Evolutionary conservation across 2,888 invertebrate genomes (phyloP).

Genomic region (Heliconius hortense): DNA sequence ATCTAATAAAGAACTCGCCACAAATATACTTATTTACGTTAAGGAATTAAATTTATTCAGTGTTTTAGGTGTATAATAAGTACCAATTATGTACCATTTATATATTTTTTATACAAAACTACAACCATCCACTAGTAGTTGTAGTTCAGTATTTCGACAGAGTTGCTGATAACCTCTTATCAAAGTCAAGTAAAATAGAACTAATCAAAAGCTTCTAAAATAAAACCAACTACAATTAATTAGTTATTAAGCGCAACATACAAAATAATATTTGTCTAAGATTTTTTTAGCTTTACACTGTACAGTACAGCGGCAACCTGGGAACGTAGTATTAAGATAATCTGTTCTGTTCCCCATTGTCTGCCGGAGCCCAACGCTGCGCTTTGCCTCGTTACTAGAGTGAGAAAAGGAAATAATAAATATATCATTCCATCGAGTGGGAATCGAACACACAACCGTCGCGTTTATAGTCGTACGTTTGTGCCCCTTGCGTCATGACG

Average conservation of each 20-base stretch:
- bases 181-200: conserved; percentile 61
- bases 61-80: not conserved
- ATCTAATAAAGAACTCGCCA: not conserved
- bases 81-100: not conserved
- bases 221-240: not conserved
- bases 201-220: conserved; percentile 38
- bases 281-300: too few species aligned
- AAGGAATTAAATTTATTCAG: not conserved
- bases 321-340: too few species aligned
- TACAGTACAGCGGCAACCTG: too few species aligned
- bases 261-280: not conserved
- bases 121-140: not conserved
- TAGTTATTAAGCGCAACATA: not conserved
- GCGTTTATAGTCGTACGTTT: too few species aligned
- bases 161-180: conserved; percentile 69
- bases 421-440: too few species aligned
- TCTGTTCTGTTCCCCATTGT: too few species aligned
- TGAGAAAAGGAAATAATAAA: too few species aligned
- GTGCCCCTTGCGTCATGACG: too few species aligned
- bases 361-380: too few species aligned
- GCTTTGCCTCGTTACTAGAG: too few species aligned
- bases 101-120: not conserved
- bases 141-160: conserved; percentile 64
- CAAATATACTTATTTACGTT: not conserved
- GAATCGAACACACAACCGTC: too few species aligned